These are phyloP conservation scores for Hephaestus fuliginosus DNA, from an alignment of 2,797 vertebrate species.

Conservation along the genomic window DNA sequence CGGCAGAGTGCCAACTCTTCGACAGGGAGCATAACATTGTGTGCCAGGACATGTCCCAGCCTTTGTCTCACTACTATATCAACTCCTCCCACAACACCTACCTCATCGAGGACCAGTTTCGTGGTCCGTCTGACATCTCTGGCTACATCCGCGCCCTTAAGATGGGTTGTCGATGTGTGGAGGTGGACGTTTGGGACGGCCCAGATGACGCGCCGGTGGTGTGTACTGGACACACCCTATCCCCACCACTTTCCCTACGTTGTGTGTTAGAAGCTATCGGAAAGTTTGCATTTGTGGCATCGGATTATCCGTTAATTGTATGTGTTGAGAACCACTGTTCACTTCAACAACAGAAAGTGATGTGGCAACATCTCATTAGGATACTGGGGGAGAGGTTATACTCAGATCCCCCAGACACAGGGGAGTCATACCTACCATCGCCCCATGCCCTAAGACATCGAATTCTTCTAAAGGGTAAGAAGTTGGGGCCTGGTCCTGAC, in stretches of 20 bases:
- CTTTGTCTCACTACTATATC: slow-evolving; percentile 96
- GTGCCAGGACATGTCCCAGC: slow-evolving; percentile 95
- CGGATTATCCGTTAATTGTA: slow-evolving; percentile 93
- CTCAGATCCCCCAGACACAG: slow-evolving; percentile 83
- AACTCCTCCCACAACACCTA: slow-evolving; percentile 97
- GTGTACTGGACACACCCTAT: slow-evolving; percentile 92
- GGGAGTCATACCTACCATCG: slow-evolving; percentile 90
- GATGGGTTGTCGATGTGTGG: slow-evolving; percentile 95
- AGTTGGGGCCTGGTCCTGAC: slow-evolving; percentile 81
- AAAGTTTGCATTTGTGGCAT: slow-evolving; percentile 92
- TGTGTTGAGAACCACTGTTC: slow-evolving; percentile 97
- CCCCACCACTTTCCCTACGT: slow-evolving; percentile 89
- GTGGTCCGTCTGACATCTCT: slow-evolving; percentile 92
- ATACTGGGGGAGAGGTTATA: slow-evolving; percentile 90
- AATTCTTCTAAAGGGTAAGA: slow-evolving; percentile 93
- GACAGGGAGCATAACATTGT: slow-evolving; percentile 91
- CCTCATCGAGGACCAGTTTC: slow-evolving; percentile 95
- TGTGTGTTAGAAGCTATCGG: slow-evolving; percentile 92
- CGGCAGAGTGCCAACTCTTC: slow-evolving; percentile 92
- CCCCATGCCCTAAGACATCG: slow-evolving; percentile 89
- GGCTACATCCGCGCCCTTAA: slow-evolving; percentile 95
- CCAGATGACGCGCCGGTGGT: slow-evolving; percentile 91
- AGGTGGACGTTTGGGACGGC: slow-evolving; percentile 94
- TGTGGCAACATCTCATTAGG: slow-evolving; percentile 89
- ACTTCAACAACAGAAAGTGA: slow-evolving; percentile 89